Evolutionary conservation across 2,113 vertebrate genomes (phyloP).

Genomic region (Azemiops feae): DNA sequence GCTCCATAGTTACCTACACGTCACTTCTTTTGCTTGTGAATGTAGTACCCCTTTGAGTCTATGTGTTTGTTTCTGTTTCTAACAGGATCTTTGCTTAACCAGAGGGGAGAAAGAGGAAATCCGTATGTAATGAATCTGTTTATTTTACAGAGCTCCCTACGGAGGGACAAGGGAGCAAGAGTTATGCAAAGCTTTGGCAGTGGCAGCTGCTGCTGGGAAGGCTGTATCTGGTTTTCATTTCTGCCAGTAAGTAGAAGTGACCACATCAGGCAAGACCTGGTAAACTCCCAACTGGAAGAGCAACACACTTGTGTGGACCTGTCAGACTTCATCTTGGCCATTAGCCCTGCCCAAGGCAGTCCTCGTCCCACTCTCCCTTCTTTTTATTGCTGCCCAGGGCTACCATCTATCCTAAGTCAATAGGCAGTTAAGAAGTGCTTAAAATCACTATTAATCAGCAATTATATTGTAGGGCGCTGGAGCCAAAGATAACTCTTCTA

Average conservation of each 20-base stretch:
- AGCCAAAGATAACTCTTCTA: constrained; percentile 38
- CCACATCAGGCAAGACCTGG: constrained; percentile 61
- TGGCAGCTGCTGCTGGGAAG: constrained; percentile 60
- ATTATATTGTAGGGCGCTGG: not conserved
- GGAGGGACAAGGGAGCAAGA: constrained; percentile 59
- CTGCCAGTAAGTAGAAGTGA: constrained; percentile 60
- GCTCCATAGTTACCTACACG: not conserved
- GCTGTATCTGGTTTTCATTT: constrained; percentile 69
- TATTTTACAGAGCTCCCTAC: constrained; percentile 68
- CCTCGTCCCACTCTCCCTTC: constrained; percentile 35
- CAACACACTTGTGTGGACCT: constrained; percentile 61
- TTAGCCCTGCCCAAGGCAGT: not conserved
- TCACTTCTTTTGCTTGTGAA: not conserved
- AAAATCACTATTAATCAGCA: constrained; percentile 14
- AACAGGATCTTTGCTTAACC: constrained; percentile 70
- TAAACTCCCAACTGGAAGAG: constrained; percentile 63
- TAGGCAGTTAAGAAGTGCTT: not conserved
- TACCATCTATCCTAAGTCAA: not conserved
- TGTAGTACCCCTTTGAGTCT: not conserved
- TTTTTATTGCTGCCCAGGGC: not conserved
- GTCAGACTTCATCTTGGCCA: constrained; percentile 62
- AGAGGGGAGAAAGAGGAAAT: constrained; percentile 70
- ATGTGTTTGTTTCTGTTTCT: constrained; percentile 54
- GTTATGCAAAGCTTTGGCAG: constrained; percentile 58
- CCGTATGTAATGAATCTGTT: constrained; percentile 71